Base-by-base conservation (phyloP, 2,888 invertebrate species). In the Phanerotoma sp. region DNA sequence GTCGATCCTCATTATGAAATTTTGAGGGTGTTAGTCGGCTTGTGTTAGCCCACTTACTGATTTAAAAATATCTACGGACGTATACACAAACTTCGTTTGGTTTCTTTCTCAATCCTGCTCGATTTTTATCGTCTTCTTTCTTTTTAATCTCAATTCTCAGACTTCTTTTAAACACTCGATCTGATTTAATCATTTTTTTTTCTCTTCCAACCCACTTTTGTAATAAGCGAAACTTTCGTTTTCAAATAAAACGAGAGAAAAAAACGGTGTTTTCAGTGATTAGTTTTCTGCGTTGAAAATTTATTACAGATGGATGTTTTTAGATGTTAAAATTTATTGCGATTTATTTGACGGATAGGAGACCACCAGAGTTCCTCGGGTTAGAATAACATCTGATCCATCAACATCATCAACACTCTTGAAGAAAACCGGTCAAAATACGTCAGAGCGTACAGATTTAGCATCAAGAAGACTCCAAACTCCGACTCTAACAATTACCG, bases 401-500 rank as follows among this genome's bases (percentile, higher is more conserved):
- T 49, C 48, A 1, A 21, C 41, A 18, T 40, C 40, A 18, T 42
- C 62, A 28, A 60, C 33, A 42, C 41, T 46, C 9, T 48, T 60
- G 13, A 64, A 47, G 21, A 48, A 45, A 41, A 35, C 42, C 6
- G 33, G 47, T 11, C 42, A 49, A n/a, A 30, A 33, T 15, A 2
- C 52, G 3, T 61, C 61, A 1, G 66, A 65, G 30, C 54, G 53
- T n/a, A 54, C 61, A 5, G 68, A 68, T 54, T 52, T 57, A 13
- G 53, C 64, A 4, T 35, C 68, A 21, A 70, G 69, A 35, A 72
- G 73, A 28, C 66, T 72, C n/a, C n/a, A n/a, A n/a, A 73, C 74
- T 2, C 79, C 79, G 3, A 83, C 78, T 0, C 66, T 85, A 55
- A 85, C 84, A 0, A 74, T 84, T 16, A 84, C 84, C 0, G 81